Evolutionary conservation across 2,888 invertebrate species (phyloP).

Genomic region (Xestia xanthographa): DNA sequence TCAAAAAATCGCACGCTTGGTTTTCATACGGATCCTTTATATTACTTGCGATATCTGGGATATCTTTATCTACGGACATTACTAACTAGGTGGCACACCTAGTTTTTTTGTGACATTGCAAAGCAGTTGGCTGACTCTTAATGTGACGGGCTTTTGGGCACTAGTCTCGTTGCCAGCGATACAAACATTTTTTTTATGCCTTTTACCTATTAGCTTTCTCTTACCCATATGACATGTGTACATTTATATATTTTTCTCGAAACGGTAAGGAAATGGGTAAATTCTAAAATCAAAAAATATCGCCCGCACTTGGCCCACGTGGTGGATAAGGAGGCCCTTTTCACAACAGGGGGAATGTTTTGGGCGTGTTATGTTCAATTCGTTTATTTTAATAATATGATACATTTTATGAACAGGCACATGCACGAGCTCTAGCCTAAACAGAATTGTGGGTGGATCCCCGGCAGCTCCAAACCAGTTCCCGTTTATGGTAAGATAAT

Average conservation of each 20-base stretch:
- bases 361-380: background rate
- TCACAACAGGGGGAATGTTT: background rate
- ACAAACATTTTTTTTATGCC: too few species aligned
- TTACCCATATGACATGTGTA: background rate
- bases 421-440: background rate
- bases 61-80: background rate
- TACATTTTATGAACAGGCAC: constrained; percentile 16
- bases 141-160: background rate
- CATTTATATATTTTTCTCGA: background rate
- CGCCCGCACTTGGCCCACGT: background rate
- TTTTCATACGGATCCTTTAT: too few species aligned
- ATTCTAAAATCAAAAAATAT: background rate
- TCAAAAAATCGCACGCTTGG: too few species aligned
- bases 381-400: constrained; percentile 13
- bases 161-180: too few species aligned
- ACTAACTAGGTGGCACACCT: background rate
- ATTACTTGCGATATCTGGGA: too few species aligned
- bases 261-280: background rate
- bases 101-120: background rate
- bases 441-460: constrained; percentile 21
- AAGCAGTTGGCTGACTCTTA: background rate
- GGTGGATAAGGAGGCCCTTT: background rate
- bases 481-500: constrained; percentile 27
- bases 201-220: background rate
- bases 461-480: background rate